Base-by-base conservation (phyloP, 2,888 invertebrate species). In the Meteorus colon region DNA sequence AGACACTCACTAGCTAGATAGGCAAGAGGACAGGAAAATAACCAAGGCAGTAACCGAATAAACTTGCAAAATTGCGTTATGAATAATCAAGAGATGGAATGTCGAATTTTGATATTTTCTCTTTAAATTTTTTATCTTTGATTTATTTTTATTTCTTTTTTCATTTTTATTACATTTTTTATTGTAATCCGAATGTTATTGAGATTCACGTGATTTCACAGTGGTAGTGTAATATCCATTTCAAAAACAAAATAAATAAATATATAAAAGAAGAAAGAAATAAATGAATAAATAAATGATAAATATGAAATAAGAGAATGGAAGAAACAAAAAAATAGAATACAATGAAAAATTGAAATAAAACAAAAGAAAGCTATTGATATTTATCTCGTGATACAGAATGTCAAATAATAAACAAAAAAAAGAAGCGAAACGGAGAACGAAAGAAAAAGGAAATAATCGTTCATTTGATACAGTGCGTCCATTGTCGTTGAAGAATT, bases 381-480 rank as follows among this genome's bases (percentile, higher is more conserved):
- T 65, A 65, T 80, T 78, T 55, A 70, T 76, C 80, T 81, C 79
- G 81, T 81, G 80, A 81, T 81, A 81, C 77, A 78, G 79, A 74
- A 77, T 78, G 79, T 75, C 75, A 77, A 77, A 76, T 74, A 70
- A 45, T 63, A 78, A 74, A n/a, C n/a, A n/a, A 76, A 76, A 77
- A 76, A 74, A 68, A 76, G 73, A 73, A 71, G 76, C 68, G 68
- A 72, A 80, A 73, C 59, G 55, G 55, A 73, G 65, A 65, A 59
- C 65, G 12, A 60, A 75, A 79, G 66, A 55, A 48, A 60, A 24
- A 27, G 31, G 41, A 77, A 41, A 3, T 60, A 73, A 65, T 68
- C 74, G 74, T 74, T 69, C 74, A 69, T 72, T 62, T 73, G 63
- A 74, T 55, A 55, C 19, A 19, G n/a, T 55, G 19, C 19, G 73